A percentile compares a stretch with the other conserved stretches of the same genome.
phyloP scores from a whole-genome alignment of 2,113 vertebrate species.

The Apodemus speciosus region DNA sequence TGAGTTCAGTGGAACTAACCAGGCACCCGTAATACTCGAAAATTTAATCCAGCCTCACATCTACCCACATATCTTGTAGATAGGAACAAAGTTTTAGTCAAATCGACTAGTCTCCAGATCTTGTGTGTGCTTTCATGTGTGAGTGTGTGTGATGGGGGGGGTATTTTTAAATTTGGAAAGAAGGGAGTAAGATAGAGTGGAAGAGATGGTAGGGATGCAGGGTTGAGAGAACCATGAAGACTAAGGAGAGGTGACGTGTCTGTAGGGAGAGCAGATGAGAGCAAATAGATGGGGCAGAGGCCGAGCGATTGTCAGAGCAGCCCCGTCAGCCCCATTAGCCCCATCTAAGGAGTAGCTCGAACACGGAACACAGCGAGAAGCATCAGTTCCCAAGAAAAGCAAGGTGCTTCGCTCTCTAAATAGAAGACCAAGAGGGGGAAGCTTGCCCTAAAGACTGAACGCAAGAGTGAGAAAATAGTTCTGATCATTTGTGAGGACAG shows the following conservation, averaged over 20 bases:
- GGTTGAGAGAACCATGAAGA: not conserved
- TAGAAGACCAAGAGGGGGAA: not conserved
- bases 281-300: accelerated
- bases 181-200: not conserved
- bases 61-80: not conserved
- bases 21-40: not conserved
- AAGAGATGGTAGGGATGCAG: not conserved
- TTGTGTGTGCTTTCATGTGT: not conserved
- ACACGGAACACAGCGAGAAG: not conserved
- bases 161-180: not conserved
- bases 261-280: no score
- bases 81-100: not conserved
- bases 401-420: not conserved
- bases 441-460: not conserved
- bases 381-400: not conserved
- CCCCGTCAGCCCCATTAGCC: no score
- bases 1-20: not conserved
- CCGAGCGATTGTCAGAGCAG: not conserved
- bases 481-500: not conserved
- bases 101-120: not conserved
- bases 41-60: not conserved
- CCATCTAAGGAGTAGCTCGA: not conserved
- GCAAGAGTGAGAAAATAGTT: not conserved
- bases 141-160: not conserved
- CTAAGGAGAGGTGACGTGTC: not conserved